Conservation (phyloP, 2,888 invertebrate species). For the Plutella xylostella region DNA sequence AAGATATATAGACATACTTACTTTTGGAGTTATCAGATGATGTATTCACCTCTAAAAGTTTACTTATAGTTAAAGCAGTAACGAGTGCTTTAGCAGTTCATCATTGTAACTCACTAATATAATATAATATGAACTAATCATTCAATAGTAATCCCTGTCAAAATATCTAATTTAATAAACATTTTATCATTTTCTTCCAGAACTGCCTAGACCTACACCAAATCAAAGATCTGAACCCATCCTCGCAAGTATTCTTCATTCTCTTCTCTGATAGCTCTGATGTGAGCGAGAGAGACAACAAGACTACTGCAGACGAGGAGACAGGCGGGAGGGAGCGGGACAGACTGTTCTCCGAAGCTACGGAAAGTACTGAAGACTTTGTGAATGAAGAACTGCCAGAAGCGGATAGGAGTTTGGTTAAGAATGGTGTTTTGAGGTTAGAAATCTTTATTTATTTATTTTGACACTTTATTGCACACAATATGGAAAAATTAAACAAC, state of each 20-base stretch:
- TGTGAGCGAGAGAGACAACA: constrained; percentile 1
- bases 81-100: too few relatives aligned
- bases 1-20: too few relatives aligned
- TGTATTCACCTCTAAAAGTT: too few relatives aligned
- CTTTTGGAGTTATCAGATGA: too few relatives aligned
- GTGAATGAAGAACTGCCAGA: constrained; percentile 37
- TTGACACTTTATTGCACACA: too few relatives aligned
- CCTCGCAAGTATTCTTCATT: constrained; percentile 48
- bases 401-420: constrained; percentile 26
- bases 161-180: too few relatives aligned
- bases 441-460: constrained; percentile 8
- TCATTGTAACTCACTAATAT: too few relatives aligned
- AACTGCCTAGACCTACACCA: constrained; percentile 61
- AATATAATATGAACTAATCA: too few relatives aligned
- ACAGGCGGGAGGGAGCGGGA: constrained; percentile 11
- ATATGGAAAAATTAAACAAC: too few relatives aligned
- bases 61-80: too few relatives aligned
- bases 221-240: constrained; percentile 46
- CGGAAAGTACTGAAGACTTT: constrained; percentile 24
- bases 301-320: too few relatives aligned
- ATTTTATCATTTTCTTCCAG: constrained; percentile 32
- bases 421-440: constrained; percentile 22
- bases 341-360: constrained; percentile 33
- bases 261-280: constrained; percentile 43
- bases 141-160: too few relatives aligned